Evolutionary conservation across 2,888 invertebrate species (phyloP), one percentile per base, ranked within the genome.

Genomic region (Phengaris arion): DNA sequence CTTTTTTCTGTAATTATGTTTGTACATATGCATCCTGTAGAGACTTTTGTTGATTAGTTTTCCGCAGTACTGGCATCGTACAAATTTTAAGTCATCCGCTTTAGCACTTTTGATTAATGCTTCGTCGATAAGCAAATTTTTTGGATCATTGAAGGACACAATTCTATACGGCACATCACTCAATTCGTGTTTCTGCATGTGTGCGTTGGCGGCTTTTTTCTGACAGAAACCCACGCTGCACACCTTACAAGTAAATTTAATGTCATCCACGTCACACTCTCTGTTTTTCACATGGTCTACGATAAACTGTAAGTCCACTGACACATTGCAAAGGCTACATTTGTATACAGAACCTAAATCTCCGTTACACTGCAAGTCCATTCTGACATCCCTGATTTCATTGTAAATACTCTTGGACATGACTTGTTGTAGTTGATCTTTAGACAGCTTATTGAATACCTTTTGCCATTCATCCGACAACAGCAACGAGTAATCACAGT

Each of bases 381-480:
- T 81, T 74, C 83, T 81, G 0, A 86, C 79, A 9, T 77, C 77
- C 5, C 85, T 78, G 0, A 81, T 81, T 2, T 76, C 77, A 0
- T 80, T 77, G 54, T 87, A 87, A 13, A 86, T 82, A 68, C 86
- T 87, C 9, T 79, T 80, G 0, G 81, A 80, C 10, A 85, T 75
- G 4, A 88, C 85, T 59, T 85, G 83, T 0, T 81, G 75, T 0
- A 82, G 80, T 72, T 83, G 83, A 0, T 81, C 81, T 22, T 82
- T 79, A 0, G 86, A 81, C 3, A 90, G 22, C 0, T 77, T 51
- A 0, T 79, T 75, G 3, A 89, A 89, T 0, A 88, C 77, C 0
- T 80, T 68, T 51, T 85, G 77, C 90, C 90, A 90, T 0, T 83
- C 77, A 0, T 81, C 79, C 0, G 80, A 79, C 0, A 86, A 79